These are phyloP conservation scores for Peucedramus taeniatus DNA, from an alignment of 2,113 vertebrate species.

Conservation along the genomic window DNA sequence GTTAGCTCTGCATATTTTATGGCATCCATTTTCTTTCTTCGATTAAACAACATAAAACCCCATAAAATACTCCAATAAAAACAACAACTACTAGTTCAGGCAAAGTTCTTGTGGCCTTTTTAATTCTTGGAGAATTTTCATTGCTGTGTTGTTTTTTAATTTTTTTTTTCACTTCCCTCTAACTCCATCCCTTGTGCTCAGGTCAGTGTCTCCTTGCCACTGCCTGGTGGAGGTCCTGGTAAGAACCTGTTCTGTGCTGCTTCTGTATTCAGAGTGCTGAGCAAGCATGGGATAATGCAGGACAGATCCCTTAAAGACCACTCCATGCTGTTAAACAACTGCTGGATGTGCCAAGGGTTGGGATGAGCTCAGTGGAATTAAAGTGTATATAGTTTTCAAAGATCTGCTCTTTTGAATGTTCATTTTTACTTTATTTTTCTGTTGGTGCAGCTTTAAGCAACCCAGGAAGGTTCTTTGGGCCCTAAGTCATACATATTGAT, in stretches of 20 bases:
- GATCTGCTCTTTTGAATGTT: neutral
- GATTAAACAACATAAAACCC: slow-evolving; percentile 57
- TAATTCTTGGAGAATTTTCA: slow-evolving; percentile 15
- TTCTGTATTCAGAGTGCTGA: neutral
- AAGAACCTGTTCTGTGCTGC: neutral
- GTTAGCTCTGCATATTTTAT: slow-evolving; percentile 57
- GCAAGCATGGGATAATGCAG: neutral
- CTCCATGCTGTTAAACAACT: neutral
- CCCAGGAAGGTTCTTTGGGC: neutral
- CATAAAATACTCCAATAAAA: slow-evolving; percentile 60
- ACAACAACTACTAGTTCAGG: slow-evolving; percentile 38
- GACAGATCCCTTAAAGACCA: neutral
- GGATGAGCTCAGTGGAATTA: neutral
- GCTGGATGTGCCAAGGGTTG: neutral
- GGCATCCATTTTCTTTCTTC: slow-evolving; percentile 57
- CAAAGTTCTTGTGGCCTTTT: slow-evolving; percentile 35
- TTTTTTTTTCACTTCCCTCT: neutral
- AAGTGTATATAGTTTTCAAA: neutral
- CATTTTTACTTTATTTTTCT: neutral
- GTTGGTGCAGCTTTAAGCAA: neutral
- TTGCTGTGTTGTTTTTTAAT: neutral
- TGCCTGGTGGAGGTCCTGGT: neutral
- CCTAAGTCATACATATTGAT: rapidly evolving
- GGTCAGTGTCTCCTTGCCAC: neutral
- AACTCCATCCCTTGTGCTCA: neutral